A percentile compares a stretch with the other conserved stretches of the same genome.
phyloP scores from a whole-genome alignment of 1,140 invertebrate genomes.

The Copidosoma floridanum region DNA sequence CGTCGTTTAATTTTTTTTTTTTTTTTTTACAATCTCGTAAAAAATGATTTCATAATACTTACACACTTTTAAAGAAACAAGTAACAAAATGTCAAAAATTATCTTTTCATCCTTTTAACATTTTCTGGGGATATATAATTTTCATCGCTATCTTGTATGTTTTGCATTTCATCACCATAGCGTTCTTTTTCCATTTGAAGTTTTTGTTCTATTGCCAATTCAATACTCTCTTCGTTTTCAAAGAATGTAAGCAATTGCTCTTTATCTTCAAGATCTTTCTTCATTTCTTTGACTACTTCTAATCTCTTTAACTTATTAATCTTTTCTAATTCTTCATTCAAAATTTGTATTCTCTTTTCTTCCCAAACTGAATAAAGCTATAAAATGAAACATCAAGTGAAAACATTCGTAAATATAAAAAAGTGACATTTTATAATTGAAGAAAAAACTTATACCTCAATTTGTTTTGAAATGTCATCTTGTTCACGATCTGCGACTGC shows the following conservation, averaged over 20 bases:
- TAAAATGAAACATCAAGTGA: slow-evolving; percentile 39
- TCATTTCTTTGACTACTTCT: slow-evolving; percentile 60
- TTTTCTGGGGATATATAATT: slow-evolving; percentile 68
- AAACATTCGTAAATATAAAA: background rate
- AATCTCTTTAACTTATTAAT: slow-evolving; percentile 58
- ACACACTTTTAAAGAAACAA: background rate
- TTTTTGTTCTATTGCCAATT: slow-evolving; percentile 66
- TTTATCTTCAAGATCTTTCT: slow-evolving; percentile 59
- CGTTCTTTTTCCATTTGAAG: slow-evolving; percentile 44
- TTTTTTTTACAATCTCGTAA: too few relatives aligned
- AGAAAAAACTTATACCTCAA: slow-evolving; percentile 48
- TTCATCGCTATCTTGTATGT: slow-evolving; percentile 49
- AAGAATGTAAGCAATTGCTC: slow-evolving; percentile 76
- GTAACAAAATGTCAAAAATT: background rate
- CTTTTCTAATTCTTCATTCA: slow-evolving; percentile 62
- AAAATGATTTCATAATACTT: background rate
- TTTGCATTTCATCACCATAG: slow-evolving; percentile 27
- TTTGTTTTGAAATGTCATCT: slow-evolving; percentile 59
- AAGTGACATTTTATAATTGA: slow-evolving; percentile 2
- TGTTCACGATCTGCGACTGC: slow-evolving; percentile 56
- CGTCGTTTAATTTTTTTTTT: too few relatives aligned
- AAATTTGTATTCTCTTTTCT: slow-evolving; percentile 54
- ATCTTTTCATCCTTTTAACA: slow-evolving; percentile 3
- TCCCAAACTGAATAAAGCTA: slow-evolving; percentile 64
- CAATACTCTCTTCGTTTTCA: slow-evolving; percentile 72